These are phyloP conservation scores for Platygyra sinensis DNA, from an alignment of 64 coral and sea anemone genomes.

Conservation along the genomic window DNA sequence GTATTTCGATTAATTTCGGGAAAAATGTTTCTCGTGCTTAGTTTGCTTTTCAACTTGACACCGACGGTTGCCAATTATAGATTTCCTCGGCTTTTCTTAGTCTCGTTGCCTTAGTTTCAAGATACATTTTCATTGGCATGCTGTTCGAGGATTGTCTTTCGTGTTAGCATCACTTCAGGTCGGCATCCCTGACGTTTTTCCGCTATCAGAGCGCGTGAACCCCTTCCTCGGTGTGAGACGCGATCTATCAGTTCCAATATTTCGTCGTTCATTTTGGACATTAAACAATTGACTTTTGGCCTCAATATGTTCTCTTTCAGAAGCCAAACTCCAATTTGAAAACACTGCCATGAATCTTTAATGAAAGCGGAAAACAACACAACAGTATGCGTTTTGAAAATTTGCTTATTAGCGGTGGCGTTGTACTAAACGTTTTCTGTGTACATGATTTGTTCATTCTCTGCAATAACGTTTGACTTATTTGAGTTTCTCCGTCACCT, in stretches of 20 bases:
- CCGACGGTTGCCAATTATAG: neutral
- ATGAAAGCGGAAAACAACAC: slow-evolving; percentile 22
- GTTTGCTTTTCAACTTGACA: neutral
- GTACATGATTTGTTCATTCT: slow-evolving; percentile 11
- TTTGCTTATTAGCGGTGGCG: slow-evolving; percentile 21
- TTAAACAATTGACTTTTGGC: slow-evolving; percentile 45
- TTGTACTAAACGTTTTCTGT: neutral
- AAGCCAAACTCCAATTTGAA: slow-evolving; percentile 20
- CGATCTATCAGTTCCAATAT: neutral
- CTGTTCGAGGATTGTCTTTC: neutral
- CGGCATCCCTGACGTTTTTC: neutral
- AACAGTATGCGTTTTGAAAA: slow-evolving; percentile 45
- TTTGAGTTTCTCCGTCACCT: neutral
- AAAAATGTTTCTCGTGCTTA: neutral
- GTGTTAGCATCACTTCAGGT: neutral
- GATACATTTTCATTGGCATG: neutral
- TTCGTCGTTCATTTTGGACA: slow-evolving; percentile 1
- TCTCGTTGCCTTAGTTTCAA: slow-evolving; percentile 28
- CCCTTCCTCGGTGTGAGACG: neutral
- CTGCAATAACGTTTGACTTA: neutral
- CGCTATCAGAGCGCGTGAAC: neutral
- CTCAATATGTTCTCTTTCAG: slow-evolving; percentile 14
- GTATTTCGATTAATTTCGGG: slow-evolving; percentile 4
- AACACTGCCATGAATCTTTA: slow-evolving; percentile 32
- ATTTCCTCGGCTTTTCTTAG: neutral